Conservation (phyloP, 2,888 invertebrate species). For the Oscheius sp. region DNA sequence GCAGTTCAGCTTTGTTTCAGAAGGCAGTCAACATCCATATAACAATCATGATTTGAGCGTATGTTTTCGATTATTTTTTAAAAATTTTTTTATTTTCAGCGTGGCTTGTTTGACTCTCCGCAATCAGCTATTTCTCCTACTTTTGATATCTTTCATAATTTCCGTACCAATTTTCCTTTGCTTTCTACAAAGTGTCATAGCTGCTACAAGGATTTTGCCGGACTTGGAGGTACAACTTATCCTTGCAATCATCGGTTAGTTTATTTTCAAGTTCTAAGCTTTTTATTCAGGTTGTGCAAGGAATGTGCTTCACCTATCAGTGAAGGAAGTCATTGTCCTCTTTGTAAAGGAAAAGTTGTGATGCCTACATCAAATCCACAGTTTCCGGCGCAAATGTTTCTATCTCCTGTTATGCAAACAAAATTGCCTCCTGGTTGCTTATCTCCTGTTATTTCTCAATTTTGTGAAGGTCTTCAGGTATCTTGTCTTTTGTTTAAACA, state of each 20-base stretch:
- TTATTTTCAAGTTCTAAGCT: not conserved
- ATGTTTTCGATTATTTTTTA: not conserved
- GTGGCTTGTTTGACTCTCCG: slow-evolving; percentile 20
- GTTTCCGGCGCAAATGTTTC: slow-evolving; percentile 26
- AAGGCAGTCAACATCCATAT: not conserved
- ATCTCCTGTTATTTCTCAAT: not conserved
- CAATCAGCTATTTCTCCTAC: slow-evolving; percentile 17
- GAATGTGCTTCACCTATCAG: slow-evolving; percentile 27
- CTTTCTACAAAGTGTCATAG: slow-evolving; percentile 21
- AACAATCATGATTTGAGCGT: slow-evolving; percentile 9
- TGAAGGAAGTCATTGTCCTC: slow-evolving; percentile 26
- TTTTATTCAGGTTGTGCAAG: not conserved
- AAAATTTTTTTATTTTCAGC: slow-evolving; percentile 7
- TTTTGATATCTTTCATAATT: slow-evolving; percentile 14
- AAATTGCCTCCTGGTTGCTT: not conserved
- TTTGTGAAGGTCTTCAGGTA: not conserved
- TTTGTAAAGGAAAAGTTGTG: not conserved
- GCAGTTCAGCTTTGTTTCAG: slow-evolving; percentile 7
- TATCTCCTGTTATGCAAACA: slow-evolving; percentile 21
- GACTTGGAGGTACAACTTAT: slow-evolving; percentile 17
- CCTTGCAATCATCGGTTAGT: slow-evolving; percentile 20
- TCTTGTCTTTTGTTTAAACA: not conserved
- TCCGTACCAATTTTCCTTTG: not conserved
- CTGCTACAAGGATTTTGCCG: slow-evolving; percentile 17
- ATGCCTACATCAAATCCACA: not conserved